Evolutionary conservation across 2,888 invertebrate genomes (phyloP), one percentile per base, ranked within the genome.

Genomic region (Pseudococcus jackbeardsleyi): DNA sequence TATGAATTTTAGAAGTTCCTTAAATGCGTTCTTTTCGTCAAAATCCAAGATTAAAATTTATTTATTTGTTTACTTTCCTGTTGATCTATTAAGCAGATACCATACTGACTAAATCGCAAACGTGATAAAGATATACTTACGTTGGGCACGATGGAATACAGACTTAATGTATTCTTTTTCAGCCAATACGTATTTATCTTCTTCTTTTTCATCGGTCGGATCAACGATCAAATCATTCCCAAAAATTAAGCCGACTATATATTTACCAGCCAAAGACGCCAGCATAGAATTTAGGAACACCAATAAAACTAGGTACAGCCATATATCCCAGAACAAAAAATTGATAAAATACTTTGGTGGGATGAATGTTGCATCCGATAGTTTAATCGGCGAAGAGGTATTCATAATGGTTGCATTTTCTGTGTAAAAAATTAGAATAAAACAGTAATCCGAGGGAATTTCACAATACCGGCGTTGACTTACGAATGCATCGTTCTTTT

Each of bases 261-360:
- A 82, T 19, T 82, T 82, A 12, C 46, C 19, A 11, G 19, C 2
- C 46, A 11, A 22, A 0, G 79, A 11, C 46, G 17, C 33, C 42
- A 46, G 17, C 42, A 22, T 82, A 5, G 46, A 82, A 82, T 90
- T 90, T 46, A 90, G 89, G 64, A 90, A 87, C 48, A 90, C 77
- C 86, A 90, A 89, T 19, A 90, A n/a, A 0, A 39, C 12, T 17
- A 89, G 82, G 50, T 90, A 90, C 11, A 90, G n/a, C 8, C 90
- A 11, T 59, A 89, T 89, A 86, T 90, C 79, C 19, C 6, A 7
- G 42, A 46, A 9, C 9, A 82, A 33, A 82, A 3, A 82, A n/a
- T 3, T 1, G 8, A 82, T 9, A 17, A 82, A 82, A 19, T 5
- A 33, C 6, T 1, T 17, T 3, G 72, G 15, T 4, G 26, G 11